phyloP scores from a whole-genome alignment of 2,888 invertebrate genomes.

The Heliconius erato region DNA sequence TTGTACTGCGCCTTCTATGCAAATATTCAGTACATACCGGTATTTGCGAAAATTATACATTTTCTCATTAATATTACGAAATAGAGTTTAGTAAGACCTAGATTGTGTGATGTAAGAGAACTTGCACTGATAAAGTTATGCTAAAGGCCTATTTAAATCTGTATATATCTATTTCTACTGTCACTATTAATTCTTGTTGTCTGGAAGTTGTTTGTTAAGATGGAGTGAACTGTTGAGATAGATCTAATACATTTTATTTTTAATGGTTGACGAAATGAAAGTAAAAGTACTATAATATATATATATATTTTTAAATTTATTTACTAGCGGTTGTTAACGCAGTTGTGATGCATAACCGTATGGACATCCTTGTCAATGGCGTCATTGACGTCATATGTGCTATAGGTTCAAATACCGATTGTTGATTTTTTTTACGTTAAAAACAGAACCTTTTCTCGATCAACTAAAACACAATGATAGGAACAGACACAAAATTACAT shows the following conservation, averaged over 20 bases:
- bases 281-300: neutral
- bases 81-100: constrained; percentile 17
- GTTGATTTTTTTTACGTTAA: neutral
- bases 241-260: neutral
- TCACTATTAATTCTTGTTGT: neutral
- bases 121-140: constrained; percentile 26
- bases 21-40: constrained; percentile 47
- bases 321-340: no score
- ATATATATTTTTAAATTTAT: neutral
- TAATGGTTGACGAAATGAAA: neutral
- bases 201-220: neutral
- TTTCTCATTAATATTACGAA: constrained; percentile 48
- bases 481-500: neutral
- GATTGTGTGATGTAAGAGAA: constrained; percentile 29
- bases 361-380: no score
- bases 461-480: neutral
- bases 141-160: constrained; percentile 11
- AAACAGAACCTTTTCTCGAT: neutral
- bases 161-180: neutral
- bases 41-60: constrained; percentile 49
- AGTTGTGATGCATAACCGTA: no score
- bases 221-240: neutral
- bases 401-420: no score
- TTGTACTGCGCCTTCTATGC: constrained; percentile 46
- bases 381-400: no score